These are phyloP conservation scores for Tamandua tetradactyla DNA, from an alignment of 2,797 vertebrate genomes.

Conservation along the genomic window DNA sequence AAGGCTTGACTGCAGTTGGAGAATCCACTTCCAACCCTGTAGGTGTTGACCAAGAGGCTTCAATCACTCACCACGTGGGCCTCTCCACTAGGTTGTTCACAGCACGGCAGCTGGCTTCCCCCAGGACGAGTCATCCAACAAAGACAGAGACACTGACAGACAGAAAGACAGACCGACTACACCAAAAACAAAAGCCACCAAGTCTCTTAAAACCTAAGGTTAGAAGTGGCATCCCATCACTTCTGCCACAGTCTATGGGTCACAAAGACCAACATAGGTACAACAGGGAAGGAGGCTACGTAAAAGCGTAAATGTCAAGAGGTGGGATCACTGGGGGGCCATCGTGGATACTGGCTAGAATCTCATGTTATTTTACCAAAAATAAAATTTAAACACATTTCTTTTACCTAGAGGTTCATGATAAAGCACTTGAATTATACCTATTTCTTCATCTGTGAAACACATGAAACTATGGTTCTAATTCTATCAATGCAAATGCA, in stretches of 20 bases:
- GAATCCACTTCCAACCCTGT: background rate
- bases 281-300: background rate
- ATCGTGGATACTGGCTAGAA: background rate
- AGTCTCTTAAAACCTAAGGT: background rate
- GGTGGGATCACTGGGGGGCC: background rate
- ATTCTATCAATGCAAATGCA: background rate
- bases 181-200: background rate
- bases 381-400: background rate
- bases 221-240: background rate
- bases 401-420: background rate
- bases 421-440: background rate
- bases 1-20: background rate
- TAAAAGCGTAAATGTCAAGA: background rate
- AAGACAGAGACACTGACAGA: background rate
- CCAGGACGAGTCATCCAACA: background rate
- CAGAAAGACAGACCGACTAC: background rate
- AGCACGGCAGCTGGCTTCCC: background rate
- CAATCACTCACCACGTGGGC: background rate
- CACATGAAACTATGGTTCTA: background rate
- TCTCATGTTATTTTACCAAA: conserved; percentile 8
- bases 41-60: background rate
- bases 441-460: conserved; percentile 10
- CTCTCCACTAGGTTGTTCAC: background rate
- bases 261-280: background rate
- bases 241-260: background rate